Evolutionary conservation across 2,797 vertebrate genomes (phyloP).

Genomic region (Trichosurus vulpecula): DNA sequence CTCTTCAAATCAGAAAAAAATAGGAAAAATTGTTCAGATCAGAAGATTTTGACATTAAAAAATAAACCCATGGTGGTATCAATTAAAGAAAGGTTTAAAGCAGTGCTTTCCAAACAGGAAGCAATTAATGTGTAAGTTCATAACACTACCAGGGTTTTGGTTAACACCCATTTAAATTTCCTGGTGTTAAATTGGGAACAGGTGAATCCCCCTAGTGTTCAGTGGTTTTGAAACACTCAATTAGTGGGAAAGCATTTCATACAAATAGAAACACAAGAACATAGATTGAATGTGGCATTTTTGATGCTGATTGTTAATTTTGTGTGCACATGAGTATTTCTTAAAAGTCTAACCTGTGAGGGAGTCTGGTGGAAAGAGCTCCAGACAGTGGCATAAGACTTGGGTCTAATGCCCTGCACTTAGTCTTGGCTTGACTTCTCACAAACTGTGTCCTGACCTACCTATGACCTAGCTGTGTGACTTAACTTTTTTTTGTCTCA

Average conservation of each 20-base stretch:
- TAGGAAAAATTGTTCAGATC: background rate
- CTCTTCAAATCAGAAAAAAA: background rate
- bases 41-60: constrained; percentile 20
- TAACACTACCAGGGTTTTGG: constrained; percentile 32
- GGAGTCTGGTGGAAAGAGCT: background rate
- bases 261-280: background rate
- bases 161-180: constrained; percentile 1
- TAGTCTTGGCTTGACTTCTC: background rate
- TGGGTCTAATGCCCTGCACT: background rate
- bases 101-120: constrained; percentile 17
- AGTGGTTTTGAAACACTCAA: background rate
- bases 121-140: constrained; percentile 1
- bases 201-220: background rate
- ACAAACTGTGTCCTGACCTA: background rate
- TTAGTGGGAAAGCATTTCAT: constrained; percentile 9
- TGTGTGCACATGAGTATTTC: background rate
- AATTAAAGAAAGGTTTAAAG: constrained; percentile 31
- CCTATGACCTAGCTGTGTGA: background rate
- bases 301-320: background rate
- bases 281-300: background rate
- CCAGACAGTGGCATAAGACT: background rate
- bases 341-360: background rate
- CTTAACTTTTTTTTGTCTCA: background rate
- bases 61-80: background rate
- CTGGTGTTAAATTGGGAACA: constrained; percentile 31